Evolutionary conservation across 53 echinoderm and acorn worm genomes (phyloP).

Genomic region (Astropecten irregularis): DNA sequence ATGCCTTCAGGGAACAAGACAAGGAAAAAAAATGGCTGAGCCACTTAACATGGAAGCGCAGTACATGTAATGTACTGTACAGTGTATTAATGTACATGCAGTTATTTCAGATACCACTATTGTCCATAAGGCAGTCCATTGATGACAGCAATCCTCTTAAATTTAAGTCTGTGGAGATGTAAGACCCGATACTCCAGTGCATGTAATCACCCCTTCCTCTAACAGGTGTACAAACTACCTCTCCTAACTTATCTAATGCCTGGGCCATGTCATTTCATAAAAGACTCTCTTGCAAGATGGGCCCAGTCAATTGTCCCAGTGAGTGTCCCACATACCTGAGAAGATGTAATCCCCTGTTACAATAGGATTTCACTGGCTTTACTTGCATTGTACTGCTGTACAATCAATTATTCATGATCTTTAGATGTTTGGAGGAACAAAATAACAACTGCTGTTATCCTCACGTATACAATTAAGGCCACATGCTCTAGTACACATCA

Average conservation of each 20-base stretch:
- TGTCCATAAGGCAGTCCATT: no score
- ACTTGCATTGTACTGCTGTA: not conserved
- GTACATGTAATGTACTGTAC: no score
- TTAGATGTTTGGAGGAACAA: not conserved
- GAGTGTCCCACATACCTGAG: slow-evolving; percentile 5
- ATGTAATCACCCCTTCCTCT: not conserved
- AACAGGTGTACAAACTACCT: slow-evolving; percentile 28
- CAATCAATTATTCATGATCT: slow-evolving; percentile 43
- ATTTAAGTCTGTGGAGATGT: not conserved
- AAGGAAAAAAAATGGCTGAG: no score
- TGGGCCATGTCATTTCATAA: not conserved
- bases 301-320: slow-evolving; percentile 8
- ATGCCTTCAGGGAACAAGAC: no score
- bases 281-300: not conserved
- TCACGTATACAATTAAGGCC: no score
- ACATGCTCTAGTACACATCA: no score
- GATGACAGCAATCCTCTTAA: no score
- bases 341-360: slow-evolving; percentile 33
- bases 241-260: no score
- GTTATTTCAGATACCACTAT: no score
- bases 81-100: no score
- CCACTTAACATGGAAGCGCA: no score
- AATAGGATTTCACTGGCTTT: not conserved
- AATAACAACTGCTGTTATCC: no score
- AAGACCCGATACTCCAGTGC: not conserved